These are phyloP conservation scores for Apoderus coryli DNA, from an alignment of 2,888 invertebrate genomes.

Conservation along the genomic window DNA sequence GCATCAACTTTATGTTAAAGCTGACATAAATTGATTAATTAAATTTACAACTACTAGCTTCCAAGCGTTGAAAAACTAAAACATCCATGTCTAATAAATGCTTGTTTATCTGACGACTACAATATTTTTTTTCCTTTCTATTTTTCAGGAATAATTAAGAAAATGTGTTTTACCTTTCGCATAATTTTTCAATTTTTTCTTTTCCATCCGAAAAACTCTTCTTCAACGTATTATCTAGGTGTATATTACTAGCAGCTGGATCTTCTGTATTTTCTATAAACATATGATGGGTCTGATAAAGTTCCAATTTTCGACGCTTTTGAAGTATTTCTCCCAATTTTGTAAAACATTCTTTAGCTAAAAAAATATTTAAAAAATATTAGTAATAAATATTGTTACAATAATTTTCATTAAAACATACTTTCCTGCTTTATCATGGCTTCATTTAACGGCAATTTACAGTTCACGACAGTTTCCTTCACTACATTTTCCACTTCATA, in stretches of 20 bases:
- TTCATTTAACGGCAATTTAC: conserved; percentile 20
- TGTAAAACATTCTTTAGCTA: conserved; percentile 24
- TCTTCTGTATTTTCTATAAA: conserved; percentile 22
- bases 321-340: conserved; percentile 26
- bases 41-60: too few species aligned
- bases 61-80: too few species aligned
- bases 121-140: too few species aligned
- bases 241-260: conserved; percentile 23
- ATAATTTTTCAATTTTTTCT: conserved; percentile 21
- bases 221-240: conserved; percentile 20
- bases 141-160: too few species aligned
- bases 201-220: conserved; percentile 21
- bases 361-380: too few species aligned
- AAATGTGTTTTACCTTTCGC: conserved; percentile 23
- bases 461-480: conserved; percentile 20
- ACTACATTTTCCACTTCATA: conserved; percentile 24
- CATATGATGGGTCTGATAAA: conserved; percentile 23
- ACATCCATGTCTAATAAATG: too few species aligned
- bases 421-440: conserved; percentile 22
- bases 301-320: conserved; percentile 23
- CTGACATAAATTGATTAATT: too few species aligned
- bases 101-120: too few species aligned
- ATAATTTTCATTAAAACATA: too few species aligned
- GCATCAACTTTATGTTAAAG: too few species aligned
- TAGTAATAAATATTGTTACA: too few species aligned